phyloP scores from a whole-genome alignment of 2,113 vertebrate species.

The Notarius quadriscutis region DNA sequence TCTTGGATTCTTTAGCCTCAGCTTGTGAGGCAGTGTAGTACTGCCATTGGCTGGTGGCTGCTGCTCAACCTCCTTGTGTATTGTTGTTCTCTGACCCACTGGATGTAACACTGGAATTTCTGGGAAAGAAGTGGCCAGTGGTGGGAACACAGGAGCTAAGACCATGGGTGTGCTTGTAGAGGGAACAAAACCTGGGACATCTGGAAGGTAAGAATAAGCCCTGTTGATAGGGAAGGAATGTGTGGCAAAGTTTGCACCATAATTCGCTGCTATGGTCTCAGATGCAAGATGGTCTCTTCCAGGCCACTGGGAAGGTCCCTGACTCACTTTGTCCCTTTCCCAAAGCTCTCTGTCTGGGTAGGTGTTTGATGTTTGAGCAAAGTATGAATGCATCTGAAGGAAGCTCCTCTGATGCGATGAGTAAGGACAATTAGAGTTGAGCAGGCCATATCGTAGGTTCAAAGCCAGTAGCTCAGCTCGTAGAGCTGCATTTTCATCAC shows the following conservation, averaged over 20 bases:
- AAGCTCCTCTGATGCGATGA: constrained; percentile 60
- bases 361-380: constrained; percentile 38
- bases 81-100: constrained; percentile 24
- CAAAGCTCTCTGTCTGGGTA: constrained; percentile 52
- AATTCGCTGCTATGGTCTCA: neutral
- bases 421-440: constrained; percentile 46
- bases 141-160: constrained; percentile 59
- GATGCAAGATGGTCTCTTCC: too few relatives aligned
- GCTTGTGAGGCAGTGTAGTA: constrained; percentile 74
- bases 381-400: constrained; percentile 43
- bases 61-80: constrained; percentile 71
- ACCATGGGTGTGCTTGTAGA: constrained; percentile 58
- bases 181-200: constrained; percentile 38
- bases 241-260: constrained; percentile 60
- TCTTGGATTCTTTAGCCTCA: constrained; percentile 70
- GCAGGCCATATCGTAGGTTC: constrained; percentile 75
- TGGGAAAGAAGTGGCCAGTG: constrained; percentile 37
- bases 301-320: constrained; percentile 30
- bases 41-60: constrained; percentile 59
- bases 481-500: constrained; percentile 81
- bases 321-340: constrained; percentile 51
- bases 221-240: constrained; percentile 63
- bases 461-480: constrained; percentile 79
- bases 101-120: constrained; percentile 55
- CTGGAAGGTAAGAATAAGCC: constrained; percentile 65